phyloP scores from a whole-genome alignment of 2,113 vertebrate genomes.

The Upupa epops region DNA sequence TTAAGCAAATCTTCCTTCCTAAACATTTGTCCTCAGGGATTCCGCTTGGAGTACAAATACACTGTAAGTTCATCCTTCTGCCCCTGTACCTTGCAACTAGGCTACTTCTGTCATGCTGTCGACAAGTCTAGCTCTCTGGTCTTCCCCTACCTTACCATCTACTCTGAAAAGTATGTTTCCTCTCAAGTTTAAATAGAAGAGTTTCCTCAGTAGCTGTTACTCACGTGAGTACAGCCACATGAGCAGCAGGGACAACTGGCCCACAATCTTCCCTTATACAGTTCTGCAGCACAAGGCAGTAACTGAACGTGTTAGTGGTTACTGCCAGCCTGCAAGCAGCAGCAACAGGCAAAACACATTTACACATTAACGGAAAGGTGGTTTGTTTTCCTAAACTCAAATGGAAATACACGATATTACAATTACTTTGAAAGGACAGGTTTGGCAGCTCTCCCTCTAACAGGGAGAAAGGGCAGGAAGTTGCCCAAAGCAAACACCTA shows the following conservation, averaged over 20 bases:
- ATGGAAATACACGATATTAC: neutral
- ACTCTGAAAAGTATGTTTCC: neutral
- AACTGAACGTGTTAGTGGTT: neutral
- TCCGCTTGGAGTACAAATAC: neutral
- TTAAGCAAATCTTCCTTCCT: neutral
- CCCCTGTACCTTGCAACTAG: neutral
- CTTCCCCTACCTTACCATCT: neutral
- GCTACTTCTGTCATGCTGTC: neutral
- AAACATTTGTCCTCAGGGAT: neutral
- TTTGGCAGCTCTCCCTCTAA: neutral
- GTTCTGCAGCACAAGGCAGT: neutral
- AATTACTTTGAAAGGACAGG: neutral
- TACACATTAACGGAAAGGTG: neutral
- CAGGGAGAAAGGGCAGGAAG: neutral
- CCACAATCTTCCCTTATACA: neutral
- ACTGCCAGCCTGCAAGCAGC: neutral
- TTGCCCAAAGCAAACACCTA: neutral
- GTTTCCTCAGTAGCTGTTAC: slow-evolving; percentile 8
- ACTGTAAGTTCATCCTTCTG: neutral
- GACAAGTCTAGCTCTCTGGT: neutral
- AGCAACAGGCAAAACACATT: neutral
- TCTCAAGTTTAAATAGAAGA: neutral
- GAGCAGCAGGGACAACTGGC: neutral
- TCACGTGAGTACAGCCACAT: neutral
- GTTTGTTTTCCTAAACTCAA: neutral